Evolutionary conservation across 2,888 invertebrate genomes (phyloP).

Genomic region (Ophraella communa): DNA sequence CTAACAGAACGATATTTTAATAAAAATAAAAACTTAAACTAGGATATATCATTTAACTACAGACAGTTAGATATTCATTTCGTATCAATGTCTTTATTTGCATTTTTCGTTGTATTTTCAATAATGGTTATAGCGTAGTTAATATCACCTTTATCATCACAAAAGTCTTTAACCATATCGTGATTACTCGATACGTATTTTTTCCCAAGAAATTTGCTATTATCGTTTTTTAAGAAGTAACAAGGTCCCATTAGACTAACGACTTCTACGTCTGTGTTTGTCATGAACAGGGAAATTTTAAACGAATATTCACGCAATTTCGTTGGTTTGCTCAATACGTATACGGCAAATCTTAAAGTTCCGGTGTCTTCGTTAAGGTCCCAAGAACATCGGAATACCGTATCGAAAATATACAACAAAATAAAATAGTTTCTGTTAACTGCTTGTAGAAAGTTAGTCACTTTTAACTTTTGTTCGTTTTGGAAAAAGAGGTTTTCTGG

Average conservation of each 20-base stretch:
- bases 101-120: neutral
- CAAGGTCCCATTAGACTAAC: slow-evolving; percentile 16
- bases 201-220: slow-evolving; percentile 15
- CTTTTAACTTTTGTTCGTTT: slow-evolving; percentile 35
- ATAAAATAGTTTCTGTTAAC: slow-evolving; percentile 27
- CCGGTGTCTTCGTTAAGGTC: slow-evolving; percentile 40
- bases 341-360: slow-evolving; percentile 42
- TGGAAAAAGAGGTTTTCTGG: slow-evolving; percentile 36
- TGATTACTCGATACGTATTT: slow-evolving; percentile 23
- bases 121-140: slow-evolving; percentile 20
- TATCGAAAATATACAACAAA: slow-evolving; percentile 36
- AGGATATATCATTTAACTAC: no score
- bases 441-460: slow-evolving; percentile 23
- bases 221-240: slow-evolving; percentile 21
- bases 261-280: slow-evolving; percentile 9
- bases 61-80: no score
- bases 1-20: no score
- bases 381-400: slow-evolving; percentile 43
- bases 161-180: slow-evolving; percentile 22
- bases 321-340: slow-evolving; percentile 24
- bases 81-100: no score
- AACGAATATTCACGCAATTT: slow-evolving; percentile 9
- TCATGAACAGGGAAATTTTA: slow-evolving; percentile 16
- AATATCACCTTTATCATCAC: slow-evolving; percentile 27
- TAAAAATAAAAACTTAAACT: no score